A percentile compares a stretch with the other conserved stretches of the same genome.
Evolutionary conservation across 1,140 invertebrate genomes (phyloP).

Genomic region (Ceratoteleas bidentatus): DNA sequence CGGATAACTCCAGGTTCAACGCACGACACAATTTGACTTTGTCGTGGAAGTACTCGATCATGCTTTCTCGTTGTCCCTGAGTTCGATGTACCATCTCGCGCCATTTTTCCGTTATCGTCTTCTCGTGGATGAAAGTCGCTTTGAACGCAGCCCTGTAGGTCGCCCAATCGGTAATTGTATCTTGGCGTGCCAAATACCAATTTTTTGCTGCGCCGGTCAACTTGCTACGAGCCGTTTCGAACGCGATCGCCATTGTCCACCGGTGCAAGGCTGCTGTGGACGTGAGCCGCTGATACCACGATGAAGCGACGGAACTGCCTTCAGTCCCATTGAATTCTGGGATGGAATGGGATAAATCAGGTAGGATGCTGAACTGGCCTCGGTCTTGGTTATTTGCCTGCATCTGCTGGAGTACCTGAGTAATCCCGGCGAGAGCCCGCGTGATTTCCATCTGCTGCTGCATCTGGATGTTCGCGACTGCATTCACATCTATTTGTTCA

Average conservation of each 20-base stretch:
- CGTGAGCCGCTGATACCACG: slow-evolving; percentile 13
- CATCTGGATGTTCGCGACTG: not conserved
- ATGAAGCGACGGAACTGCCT: not conserved
- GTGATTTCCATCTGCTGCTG: not conserved
- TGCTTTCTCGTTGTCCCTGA: slow-evolving; percentile 13
- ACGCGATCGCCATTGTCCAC: slow-evolving; percentile 29
- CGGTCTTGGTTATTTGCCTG: not conserved
- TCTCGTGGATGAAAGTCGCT: slow-evolving; percentile 14
- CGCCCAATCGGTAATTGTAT: slow-evolving; percentile 1
- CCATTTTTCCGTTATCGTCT: slow-evolving; percentile 28
- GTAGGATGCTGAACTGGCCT: slow-evolving; percentile 7
- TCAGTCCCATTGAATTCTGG: slow-evolving; percentile 12
- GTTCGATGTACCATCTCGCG: slow-evolving; percentile 9
- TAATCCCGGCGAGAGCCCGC: not conserved
- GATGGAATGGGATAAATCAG: slow-evolving; percentile 11
- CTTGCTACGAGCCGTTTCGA: slow-evolving; percentile 8
- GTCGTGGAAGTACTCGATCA: slow-evolving; percentile 23
- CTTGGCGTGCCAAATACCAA: slow-evolving; percentile 25
- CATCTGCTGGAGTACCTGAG: not conserved
- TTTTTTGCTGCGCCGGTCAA: slow-evolving; percentile 10
- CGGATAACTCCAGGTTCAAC: not conserved
- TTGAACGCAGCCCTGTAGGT: slow-evolving; percentile 14
- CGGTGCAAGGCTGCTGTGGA: slow-evolving; percentile 6
- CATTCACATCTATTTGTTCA: too few species aligned
- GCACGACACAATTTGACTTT: slow-evolving; percentile 29